Conservation (phyloP, 2,888 invertebrate species). For the Acronicta alni region DNA sequence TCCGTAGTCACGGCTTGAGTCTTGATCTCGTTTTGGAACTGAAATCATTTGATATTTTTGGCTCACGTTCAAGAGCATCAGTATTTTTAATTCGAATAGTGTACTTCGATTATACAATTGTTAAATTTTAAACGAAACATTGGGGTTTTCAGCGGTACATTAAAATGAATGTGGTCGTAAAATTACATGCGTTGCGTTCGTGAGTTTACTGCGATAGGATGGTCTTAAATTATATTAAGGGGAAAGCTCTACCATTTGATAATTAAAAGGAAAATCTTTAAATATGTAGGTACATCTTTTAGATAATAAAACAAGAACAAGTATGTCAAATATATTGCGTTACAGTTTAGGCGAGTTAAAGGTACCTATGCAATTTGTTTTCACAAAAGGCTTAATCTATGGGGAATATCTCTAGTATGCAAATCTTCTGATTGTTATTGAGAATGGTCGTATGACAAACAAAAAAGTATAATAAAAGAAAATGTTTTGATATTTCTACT, state of each 20-base stretch:
- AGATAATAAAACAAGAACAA: too few species aligned
- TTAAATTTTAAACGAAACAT: constrained; percentile 48
- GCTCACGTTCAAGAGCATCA: constrained; percentile 76
- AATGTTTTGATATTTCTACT: neutral
- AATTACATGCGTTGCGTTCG: constrained; percentile 18
- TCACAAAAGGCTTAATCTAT: too few species aligned
- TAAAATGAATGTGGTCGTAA: constrained; percentile 28
- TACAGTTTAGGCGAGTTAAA: too few species aligned
- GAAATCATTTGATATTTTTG: constrained; percentile 79
- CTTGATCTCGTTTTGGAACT: constrained; percentile 74
- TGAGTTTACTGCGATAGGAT: constrained; percentile 38
- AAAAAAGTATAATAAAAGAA: neutral
- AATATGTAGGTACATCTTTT: too few species aligned
- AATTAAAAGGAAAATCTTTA: too few species aligned
- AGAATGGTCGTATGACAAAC: too few species aligned
- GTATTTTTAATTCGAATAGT: constrained; percentile 75
- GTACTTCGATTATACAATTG: constrained; percentile 68
- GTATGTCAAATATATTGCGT: too few species aligned
- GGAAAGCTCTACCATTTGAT: neutral
- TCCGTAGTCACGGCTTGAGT: constrained; percentile 66
- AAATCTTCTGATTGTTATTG: too few species aligned
- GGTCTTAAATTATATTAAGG: constrained; percentile 16
- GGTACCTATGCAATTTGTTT: too few species aligned
- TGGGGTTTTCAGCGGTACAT: constrained; percentile 19
- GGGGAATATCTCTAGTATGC: too few species aligned